Conservation (phyloP, 2,113 vertebrate genomes). For the Carassius carassius region DNA sequence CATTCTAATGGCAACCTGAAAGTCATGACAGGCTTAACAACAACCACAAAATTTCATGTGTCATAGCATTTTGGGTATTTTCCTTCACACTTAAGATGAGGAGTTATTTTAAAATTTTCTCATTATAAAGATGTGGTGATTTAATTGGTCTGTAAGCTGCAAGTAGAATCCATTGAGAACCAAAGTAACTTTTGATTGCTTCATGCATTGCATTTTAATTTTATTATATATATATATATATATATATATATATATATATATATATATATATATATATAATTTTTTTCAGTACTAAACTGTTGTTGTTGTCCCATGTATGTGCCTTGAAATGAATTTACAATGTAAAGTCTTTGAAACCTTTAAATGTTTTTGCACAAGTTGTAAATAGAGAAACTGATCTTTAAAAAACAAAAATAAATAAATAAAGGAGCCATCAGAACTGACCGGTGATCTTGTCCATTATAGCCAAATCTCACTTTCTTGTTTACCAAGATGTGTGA, state of each 20-base stretch:
- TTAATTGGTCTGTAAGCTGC: background rate
- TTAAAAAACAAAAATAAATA: conserved; percentile 64
- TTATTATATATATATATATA: no score
- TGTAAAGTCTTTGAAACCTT: conserved; percentile 83
- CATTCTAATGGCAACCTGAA: background rate
- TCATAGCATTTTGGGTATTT: background rate
- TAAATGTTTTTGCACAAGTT: conserved; percentile 85
- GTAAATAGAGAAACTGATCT: conserved; percentile 81
- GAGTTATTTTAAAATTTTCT: no score
- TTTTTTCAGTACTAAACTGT: conserved; percentile 74
- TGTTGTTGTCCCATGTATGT: conserved; percentile 83
- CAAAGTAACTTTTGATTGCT: conserved; percentile 74
- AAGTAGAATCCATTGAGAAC: conserved; percentile 73
- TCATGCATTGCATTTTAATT: no score
- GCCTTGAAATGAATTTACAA: conserved; percentile 85
- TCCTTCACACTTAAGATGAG: background rate
- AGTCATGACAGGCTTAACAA: conserved; percentile 10
- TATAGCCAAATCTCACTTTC: background rate
- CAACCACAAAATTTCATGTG: background rate
- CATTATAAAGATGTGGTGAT: background rate
- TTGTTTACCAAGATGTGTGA: background rate
- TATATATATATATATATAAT: no score
- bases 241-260: no score
- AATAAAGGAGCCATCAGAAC: conserved; percentile 82
- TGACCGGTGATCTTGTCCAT: conserved; percentile 48